Evolutionary conservation across 2,113 vertebrate genomes (phyloP), one percentile per base, ranked within the genome.

Genomic region (Aramus guarauna): DNA sequence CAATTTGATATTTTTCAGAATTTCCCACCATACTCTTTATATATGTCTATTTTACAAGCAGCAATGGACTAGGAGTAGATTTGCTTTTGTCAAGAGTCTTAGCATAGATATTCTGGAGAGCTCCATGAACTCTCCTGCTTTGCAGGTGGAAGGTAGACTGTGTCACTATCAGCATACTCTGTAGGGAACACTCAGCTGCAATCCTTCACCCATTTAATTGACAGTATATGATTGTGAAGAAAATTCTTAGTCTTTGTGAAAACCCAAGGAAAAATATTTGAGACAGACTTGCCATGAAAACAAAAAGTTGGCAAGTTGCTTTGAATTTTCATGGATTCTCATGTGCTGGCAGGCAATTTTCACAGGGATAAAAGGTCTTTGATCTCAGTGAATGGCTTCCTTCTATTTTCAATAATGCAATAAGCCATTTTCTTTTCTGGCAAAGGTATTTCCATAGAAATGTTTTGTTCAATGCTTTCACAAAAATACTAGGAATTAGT

Each of bases 301-400:
- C 62, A 91, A 94, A 48, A 73, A 85, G 15, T 12, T 85, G 75
- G 20, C 29, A 26, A 12, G 37, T 80, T 96, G 32, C 29, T 94
- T 93, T 79, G 74, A 76, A 73, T 94, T 93, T 85, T 92, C 83
- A 73, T 75, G 45, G 73, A 26, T 93, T 88, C 37, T 77, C n/a
- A 45, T 39, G 27, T 55, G 50, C 30, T 93, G 67, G 26, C 23
- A 92, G 71, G 41, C 66, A 89, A 34, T 82, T 94, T 96, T 95
- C 93, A 92, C 21, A 89, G 69, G 37, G 13, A 77, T 93, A 67
- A 92, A 94, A 92, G 20, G 41, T 20, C 58, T 97, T 96, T 96
- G 64, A 95, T 93, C 56, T 86, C 32, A 71, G 45, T 47, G 78
- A 94, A 96, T 34, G 3, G 45, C 41, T 96, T 87, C 80, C 45